phyloP scores from a whole-genome alignment of 2,888 invertebrate species.

The Anticlea derivata region DNA sequence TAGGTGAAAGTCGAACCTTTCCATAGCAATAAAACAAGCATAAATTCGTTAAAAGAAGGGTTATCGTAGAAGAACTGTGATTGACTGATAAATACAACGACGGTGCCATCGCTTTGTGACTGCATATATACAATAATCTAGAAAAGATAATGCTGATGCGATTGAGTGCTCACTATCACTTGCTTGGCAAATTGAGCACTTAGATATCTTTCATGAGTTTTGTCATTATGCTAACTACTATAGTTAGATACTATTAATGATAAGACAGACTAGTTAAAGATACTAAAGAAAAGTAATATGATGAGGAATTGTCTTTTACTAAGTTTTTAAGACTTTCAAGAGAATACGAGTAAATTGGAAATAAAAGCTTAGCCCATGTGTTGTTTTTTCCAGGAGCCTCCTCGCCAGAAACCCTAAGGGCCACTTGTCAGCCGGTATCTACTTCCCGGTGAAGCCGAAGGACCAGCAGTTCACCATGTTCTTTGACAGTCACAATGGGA shows the following conservation, averaged over 20 bases:
- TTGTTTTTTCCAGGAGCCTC: constrained; percentile 90
- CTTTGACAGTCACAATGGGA: constrained; percentile 88
- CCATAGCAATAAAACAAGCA: no score
- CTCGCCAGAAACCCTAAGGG: constrained; percentile 93
- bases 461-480: constrained; percentile 90
- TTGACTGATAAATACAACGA: constrained; percentile 14
- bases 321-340: no score
- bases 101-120: not conserved
- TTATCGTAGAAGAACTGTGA: not conserved
- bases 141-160: not conserved
- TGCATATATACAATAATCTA: constrained; percentile 5
- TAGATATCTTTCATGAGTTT: no score
- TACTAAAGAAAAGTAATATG: no score
- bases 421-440: constrained; percentile 92
- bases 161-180: constrained; percentile 5
- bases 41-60: no score
- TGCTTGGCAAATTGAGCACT: constrained; percentile 11
- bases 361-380: no score
- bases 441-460: constrained; percentile 88
- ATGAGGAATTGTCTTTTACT: no score
- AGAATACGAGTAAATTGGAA: no score
- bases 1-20: no score
- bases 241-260: no score
- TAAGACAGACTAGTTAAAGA: no score
- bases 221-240: no score